Percentiles rank a stretch among this genome's conserved stretches.
Evolutionary conservation across 2,888 invertebrate genomes (phyloP).

Genomic region (Drosophila infuscata): DNA sequence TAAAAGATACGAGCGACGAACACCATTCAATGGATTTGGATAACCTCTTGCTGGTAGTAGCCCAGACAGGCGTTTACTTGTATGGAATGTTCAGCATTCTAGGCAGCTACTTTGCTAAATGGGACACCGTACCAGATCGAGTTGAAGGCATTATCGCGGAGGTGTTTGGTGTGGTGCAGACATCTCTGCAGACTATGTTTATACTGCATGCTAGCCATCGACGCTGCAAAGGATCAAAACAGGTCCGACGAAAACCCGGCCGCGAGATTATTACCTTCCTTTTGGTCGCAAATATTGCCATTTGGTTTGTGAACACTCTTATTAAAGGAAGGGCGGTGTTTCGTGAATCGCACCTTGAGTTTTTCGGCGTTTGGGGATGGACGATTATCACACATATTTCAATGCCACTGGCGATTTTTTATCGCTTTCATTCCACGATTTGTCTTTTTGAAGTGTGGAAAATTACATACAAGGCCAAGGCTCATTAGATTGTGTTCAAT

Average conservation of each 20-base stretch:
- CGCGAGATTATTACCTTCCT: conserved; percentile 94
- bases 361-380: conserved; percentile 96
- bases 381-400: conserved; percentile 95
- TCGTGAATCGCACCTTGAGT: conserved; percentile 91
- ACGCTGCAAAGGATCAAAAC: conserved; percentile 89
- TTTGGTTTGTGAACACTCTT: conserved; percentile 94
- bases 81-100: conserved; percentile 95
- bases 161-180: conserved; percentile 91
- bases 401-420: conserved; percentile 95
- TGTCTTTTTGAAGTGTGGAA: conserved; percentile 97
- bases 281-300: conserved; percentile 92
- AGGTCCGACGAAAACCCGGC: conserved; percentile 91
- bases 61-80: conserved; percentile 95
- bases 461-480: conserved; percentile 92
- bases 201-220: conserved; percentile 91
- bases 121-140: conserved; percentile 85
- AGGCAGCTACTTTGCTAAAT: conserved; percentile 85
- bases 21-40: conserved; percentile 87
- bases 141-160: conserved; percentile 90
- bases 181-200: conserved; percentile 92
- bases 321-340: conserved; percentile 94
- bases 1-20: conserved; percentile 85
- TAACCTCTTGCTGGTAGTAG: conserved; percentile 92
- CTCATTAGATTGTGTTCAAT: conserved; percentile 53
- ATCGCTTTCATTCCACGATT: conserved; percentile 95